A percentile compares a stretch with the other conserved stretches of the same genome.
Conservation (phyloP, 2,888 invertebrate genomes). For the Sarcophaga rosellei region DNA sequence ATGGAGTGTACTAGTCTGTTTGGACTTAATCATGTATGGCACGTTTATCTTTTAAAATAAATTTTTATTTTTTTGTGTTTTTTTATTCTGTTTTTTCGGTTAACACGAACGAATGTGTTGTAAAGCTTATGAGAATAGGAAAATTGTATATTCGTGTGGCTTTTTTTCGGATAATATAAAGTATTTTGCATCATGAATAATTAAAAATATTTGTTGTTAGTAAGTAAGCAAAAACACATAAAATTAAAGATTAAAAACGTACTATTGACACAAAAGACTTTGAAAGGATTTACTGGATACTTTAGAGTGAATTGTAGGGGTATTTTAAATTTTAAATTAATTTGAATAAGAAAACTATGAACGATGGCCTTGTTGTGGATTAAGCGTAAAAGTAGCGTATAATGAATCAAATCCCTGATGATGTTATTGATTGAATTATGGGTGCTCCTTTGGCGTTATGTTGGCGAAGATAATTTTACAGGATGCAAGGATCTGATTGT, state of each 20-base stretch:
- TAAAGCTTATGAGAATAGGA: neutral
- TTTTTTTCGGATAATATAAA: neutral
- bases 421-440: too few relatives aligned
- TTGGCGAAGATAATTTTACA: too few relatives aligned
- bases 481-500: too few relatives aligned
- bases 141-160: neutral
- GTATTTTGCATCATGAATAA: neutral
- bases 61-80: neutral
- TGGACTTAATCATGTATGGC: neutral
- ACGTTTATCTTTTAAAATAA: neutral
- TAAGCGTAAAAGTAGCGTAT: too few relatives aligned
- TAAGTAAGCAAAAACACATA: neutral
- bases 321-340: neutral
- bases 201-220: neutral
- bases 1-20: neutral
- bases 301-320: neutral
- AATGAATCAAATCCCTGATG: too few relatives aligned
- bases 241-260: neutral
- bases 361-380: too few relatives aligned
- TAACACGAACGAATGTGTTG: neutral
- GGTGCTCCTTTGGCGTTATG: too few relatives aligned
- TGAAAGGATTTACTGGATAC: neutral
- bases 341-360: too few relatives aligned
- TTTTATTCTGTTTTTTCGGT: neutral
- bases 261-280: neutral